Conservation (phyloP, 2,113 vertebrate species). For the Sebastes schlegelii region DNA sequence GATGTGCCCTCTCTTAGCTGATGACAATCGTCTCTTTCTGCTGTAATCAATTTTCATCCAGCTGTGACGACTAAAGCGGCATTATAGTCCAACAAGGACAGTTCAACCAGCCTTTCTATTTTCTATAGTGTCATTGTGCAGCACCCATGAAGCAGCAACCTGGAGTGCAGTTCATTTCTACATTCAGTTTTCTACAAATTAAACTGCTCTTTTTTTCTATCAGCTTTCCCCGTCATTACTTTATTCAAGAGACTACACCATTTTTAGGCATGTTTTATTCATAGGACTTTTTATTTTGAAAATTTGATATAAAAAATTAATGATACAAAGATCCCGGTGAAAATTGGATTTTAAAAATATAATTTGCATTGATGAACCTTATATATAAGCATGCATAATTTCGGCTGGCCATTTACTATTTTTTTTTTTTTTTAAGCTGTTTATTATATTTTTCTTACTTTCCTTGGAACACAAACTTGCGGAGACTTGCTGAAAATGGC, state of each 20-base stretch:
- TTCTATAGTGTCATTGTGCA: neutral
- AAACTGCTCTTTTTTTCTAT: neutral
- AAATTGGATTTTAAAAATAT: neutral
- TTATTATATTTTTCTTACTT: neutral
- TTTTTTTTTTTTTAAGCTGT: neutral
- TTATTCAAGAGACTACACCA: neutral
- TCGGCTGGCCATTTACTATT: neutral
- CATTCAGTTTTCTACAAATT: neutral
- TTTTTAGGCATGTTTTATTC: conserved; percentile 20
- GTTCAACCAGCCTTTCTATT: neutral
- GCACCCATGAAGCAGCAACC: neutral
- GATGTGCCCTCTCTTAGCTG: conserved; percentile 1
- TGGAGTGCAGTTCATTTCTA: neutral
- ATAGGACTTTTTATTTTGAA: neutral
- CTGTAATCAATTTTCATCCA: conserved; percentile 9
- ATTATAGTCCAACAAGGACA: neutral
- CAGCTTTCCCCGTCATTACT: neutral
- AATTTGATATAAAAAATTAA: conserved; percentile 8
- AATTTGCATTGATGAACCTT: neutral
- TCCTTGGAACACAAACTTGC: neutral
- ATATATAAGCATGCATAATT: neutral
- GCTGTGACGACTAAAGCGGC: neutral
- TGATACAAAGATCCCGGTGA: neutral
- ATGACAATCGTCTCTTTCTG: neutral
- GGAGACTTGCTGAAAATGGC: neutral